Evolutionary conservation across 2,797 vertebrate genomes (phyloP).

Genomic region (Catamblyrhynchus diadema): DNA sequence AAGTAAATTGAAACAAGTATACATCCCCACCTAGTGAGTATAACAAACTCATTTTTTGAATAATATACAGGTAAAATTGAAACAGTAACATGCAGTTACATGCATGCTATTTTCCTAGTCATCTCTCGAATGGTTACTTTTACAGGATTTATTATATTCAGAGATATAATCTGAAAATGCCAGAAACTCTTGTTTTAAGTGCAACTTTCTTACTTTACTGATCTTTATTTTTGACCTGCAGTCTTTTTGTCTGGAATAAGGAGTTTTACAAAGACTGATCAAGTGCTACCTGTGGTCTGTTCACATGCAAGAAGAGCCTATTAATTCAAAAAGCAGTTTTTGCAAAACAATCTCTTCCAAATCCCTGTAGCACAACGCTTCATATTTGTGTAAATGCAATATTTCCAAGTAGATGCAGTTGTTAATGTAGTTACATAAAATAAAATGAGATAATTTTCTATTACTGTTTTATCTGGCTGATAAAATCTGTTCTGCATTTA

Average conservation of each 20-base stretch:
- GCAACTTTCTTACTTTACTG: neutral
- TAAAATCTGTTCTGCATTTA: neutral
- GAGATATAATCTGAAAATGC: neutral
- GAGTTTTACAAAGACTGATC: neutral
- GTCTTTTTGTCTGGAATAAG: neutral
- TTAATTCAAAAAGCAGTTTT: neutral
- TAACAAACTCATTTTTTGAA: neutral
- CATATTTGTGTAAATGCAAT: neutral
- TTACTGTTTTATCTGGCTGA: neutral
- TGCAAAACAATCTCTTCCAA: neutral
- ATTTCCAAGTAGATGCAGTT: neutral
- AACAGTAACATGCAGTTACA: neutral
- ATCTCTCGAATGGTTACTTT: neutral
- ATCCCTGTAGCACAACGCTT: neutral
- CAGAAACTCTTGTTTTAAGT: neutral
- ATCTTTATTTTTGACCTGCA: neutral
- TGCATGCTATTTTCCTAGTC: neutral
- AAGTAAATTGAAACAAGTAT: constrained; percentile 98
- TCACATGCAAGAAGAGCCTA: neutral
- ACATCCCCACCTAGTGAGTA: constrained; percentile 99
- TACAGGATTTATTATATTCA: neutral
- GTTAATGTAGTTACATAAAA: neutral
- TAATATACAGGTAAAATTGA: neutral
- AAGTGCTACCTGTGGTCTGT: neutral
- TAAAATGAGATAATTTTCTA: neutral